Percentiles rank a stretch among this genome's conserved stretches.
Evolutionary conservation across 2,797 vertebrate species (phyloP).

Genomic region (Triplophysa yarkandensis): DNA sequence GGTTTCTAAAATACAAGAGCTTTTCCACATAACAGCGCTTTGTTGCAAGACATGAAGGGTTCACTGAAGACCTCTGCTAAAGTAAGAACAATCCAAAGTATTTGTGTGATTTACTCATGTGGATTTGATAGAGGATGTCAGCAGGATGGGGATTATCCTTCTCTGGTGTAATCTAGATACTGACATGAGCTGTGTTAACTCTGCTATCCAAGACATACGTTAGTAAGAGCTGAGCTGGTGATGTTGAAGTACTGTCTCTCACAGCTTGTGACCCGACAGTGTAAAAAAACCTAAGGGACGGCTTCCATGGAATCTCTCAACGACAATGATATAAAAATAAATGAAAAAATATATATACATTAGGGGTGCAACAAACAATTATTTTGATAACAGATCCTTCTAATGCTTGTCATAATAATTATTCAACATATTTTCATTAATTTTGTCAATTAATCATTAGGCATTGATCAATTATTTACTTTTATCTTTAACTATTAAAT

Average conservation of each 20-base stretch:
- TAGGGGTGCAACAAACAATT: too few species aligned
- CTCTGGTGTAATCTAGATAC: slow-evolving; percentile 31
- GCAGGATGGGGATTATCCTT: not conserved
- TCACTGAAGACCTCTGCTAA: not conserved
- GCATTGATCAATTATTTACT: too few species aligned
- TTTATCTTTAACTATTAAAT: too few species aligned
- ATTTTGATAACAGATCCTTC: too few species aligned
- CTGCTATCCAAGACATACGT: slow-evolving; percentile 27
- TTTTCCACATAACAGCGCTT: not conserved
- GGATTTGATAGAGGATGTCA: slow-evolving; percentile 1
- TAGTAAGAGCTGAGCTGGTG: slow-evolving; percentile 24
- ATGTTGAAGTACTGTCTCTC: not conserved
- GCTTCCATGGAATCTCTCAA: slow-evolving; percentile 6
- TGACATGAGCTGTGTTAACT: slow-evolving; percentile 33
- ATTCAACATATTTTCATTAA: too few species aligned
- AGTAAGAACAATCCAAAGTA: slow-evolving; percentile 15
- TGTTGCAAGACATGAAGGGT: not conserved
- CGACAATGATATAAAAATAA: not conserved
- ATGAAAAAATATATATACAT: too few species aligned
- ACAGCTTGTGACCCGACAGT: slow-evolving; percentile 19
- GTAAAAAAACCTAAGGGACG: slow-evolving; percentile 4
- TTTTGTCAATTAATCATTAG: too few species aligned
- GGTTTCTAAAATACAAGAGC: not conserved
- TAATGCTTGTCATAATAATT: too few species aligned
- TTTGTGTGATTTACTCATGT: slow-evolving; percentile 18